Percentiles rank a stretch among this genome's conserved stretches.
phyloP scores from a whole-genome alignment of 2,113 vertebrate species.

The Mus pahari region DNA sequence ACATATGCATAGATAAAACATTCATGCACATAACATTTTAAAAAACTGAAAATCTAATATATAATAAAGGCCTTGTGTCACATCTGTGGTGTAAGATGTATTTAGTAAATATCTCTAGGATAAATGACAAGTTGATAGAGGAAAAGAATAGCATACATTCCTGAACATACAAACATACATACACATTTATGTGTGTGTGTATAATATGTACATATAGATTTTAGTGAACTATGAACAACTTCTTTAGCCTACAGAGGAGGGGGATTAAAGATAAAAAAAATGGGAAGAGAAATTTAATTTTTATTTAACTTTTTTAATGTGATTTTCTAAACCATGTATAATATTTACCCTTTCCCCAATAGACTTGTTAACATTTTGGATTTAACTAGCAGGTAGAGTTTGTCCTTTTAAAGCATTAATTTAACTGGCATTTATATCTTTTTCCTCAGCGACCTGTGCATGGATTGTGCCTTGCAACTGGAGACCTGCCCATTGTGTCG shows the following conservation, averaged over 20 bases:
- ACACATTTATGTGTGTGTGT: neutral
- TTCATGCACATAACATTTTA: neutral
- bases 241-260: neutral
- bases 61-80: neutral
- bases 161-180: neutral
- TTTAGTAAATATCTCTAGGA: neutral
- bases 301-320: constrained; percentile 9
- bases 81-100: neutral
- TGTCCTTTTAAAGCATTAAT: constrained; percentile 23
- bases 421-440: constrained; percentile 62
- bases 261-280: constrained; percentile 29
- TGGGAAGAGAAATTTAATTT: constrained; percentile 25
- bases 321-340: neutral
- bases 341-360: neutral
- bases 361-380: constrained; percentile 15
- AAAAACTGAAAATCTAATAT: constrained; percentile 28
- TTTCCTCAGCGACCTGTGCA: constrained; percentile 95
- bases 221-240: constrained; percentile 2
- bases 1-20: neutral
- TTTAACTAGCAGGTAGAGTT: neutral
- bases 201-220: neutral
- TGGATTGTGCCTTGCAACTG: constrained; percentile 99
- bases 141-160: neutral
- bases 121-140: neutral
- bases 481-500: constrained; percentile 99